A percentile compares a stretch with the other conserved stretches of the same genome.
phyloP scores from a whole-genome alignment of 2,797 vertebrate genomes.

The Centropyge bicolor region DNA sequence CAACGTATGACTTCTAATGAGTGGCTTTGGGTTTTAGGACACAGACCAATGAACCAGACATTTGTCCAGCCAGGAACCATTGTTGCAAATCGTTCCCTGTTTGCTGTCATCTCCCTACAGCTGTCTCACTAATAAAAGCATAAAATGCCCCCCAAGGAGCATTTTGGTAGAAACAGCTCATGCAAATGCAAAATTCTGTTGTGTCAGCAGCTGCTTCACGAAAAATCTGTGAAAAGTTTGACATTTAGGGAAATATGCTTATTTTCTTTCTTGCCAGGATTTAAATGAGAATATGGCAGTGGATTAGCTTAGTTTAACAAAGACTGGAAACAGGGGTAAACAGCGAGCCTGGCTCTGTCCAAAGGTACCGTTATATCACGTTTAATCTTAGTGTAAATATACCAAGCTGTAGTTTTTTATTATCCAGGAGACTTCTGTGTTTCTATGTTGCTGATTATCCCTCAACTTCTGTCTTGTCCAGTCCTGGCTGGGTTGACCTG shows the following conservation, averaged over 20 bases:
- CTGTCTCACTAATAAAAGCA: background rate
- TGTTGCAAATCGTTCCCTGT: background rate
- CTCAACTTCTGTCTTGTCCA: background rate
- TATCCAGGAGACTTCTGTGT: background rate
- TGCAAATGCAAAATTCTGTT: background rate
- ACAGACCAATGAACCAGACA: background rate
- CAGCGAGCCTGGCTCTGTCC: background rate
- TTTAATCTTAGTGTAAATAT: background rate
- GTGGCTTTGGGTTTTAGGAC: background rate
- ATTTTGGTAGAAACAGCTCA: slow-evolving; percentile 1
- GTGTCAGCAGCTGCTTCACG: background rate
- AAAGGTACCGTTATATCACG: background rate
- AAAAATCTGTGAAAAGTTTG: background rate
- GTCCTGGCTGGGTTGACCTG: slow-evolving; percentile 3
- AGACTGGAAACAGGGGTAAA: background rate
- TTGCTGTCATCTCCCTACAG: background rate
- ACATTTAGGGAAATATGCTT: background rate
- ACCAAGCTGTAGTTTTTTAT: background rate
- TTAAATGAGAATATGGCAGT: background rate
- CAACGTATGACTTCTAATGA: background rate
- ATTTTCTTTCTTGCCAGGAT: background rate
- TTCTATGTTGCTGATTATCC: too few species aligned
- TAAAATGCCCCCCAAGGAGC: too few species aligned
- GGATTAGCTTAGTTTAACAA: background rate
- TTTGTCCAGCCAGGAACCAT: background rate